These are phyloP conservation scores for Channa argus DNA, from an alignment of 2,113 vertebrate species.

Conservation along the genomic window DNA sequence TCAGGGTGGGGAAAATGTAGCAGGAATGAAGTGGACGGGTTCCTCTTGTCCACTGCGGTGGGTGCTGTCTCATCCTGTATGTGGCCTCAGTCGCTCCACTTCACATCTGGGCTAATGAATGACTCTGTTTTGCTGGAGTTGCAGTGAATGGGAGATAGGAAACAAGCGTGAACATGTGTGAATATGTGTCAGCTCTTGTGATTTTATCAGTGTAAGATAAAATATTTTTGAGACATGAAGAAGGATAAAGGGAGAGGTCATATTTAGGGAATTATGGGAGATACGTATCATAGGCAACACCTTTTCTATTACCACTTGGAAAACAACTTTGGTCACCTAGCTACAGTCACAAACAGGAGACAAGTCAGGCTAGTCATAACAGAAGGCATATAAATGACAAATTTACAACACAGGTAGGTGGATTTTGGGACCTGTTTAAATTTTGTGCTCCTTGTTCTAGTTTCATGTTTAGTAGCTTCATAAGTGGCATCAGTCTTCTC, in stretches of 20 bases:
- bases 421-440: no score
- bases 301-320: neutral
- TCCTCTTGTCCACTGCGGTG: neutral
- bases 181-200: slow-evolving; percentile 1
- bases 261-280: neutral
- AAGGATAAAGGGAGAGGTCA: neutral
- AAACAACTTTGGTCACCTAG: neutral
- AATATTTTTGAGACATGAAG: neutral
- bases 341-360: neutral
- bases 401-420: no score
- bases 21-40: slow-evolving; percentile 9
- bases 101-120: slow-evolving; percentile 44
- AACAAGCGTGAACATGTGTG: neutral
- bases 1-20: slow-evolving; percentile 8
- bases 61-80: neutral
- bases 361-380: neutral
- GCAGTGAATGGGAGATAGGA: slow-evolving; percentile 22
- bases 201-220: neutral
- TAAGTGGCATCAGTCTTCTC: no score
- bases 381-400: no score
- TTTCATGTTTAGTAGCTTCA: no score
- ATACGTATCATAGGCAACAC: neutral
- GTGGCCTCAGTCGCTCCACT: slow-evolving; percentile 30
- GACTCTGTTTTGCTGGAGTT: slow-evolving; percentile 36
- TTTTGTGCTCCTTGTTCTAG: no score